Conservation (phyloP, 2,797 vertebrate genomes). For the Sparus aurata region DNA sequence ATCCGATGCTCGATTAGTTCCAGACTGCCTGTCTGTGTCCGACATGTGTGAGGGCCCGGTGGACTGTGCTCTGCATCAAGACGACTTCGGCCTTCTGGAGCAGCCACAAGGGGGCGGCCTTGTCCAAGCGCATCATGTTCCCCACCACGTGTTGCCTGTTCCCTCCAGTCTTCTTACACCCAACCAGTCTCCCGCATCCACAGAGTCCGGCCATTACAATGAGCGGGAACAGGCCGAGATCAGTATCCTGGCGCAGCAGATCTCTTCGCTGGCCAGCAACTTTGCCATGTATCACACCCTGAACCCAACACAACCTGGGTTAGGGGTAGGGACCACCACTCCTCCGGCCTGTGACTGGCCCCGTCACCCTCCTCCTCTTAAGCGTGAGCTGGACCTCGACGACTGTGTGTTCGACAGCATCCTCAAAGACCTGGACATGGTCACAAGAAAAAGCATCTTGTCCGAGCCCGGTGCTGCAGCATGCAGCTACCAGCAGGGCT, state of each 20-base stretch:
- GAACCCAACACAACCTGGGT: conserved; percentile 9
- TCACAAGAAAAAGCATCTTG: conserved; percentile 25
- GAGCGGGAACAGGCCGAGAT: conserved; percentile 83
- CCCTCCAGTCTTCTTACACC: conserved; percentile 60
- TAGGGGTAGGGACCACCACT: too few relatives aligned
- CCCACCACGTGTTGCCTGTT: conserved; percentile 36
- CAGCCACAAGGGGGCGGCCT: conserved; percentile 68
- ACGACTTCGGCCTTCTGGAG: conserved; percentile 63
- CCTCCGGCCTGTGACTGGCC: conserved; percentile 54
- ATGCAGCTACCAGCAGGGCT: conserved; percentile 38
- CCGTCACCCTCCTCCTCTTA: conserved; percentile 13
- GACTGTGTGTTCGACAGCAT: conserved; percentile 79
- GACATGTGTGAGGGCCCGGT: conserved; percentile 57
- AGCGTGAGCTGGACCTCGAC: conserved; percentile 64
- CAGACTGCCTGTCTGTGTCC: conserved; percentile 64
- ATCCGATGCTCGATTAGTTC: conserved; percentile 73
- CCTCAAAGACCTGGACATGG: conserved; percentile 75
- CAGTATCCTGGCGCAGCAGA: conserved; percentile 87
- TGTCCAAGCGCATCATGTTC: conserved; percentile 50
- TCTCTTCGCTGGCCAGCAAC: conserved; percentile 88
- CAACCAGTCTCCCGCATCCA: conserved; percentile 54
- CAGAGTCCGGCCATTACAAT: conserved; percentile 59
- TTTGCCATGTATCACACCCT: conserved; percentile 76
- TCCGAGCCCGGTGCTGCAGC: background rate
- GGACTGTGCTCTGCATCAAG: conserved; percentile 74